Conservation (phyloP, 2,113 vertebrate genomes). For the Indicator maculatus region DNA sequence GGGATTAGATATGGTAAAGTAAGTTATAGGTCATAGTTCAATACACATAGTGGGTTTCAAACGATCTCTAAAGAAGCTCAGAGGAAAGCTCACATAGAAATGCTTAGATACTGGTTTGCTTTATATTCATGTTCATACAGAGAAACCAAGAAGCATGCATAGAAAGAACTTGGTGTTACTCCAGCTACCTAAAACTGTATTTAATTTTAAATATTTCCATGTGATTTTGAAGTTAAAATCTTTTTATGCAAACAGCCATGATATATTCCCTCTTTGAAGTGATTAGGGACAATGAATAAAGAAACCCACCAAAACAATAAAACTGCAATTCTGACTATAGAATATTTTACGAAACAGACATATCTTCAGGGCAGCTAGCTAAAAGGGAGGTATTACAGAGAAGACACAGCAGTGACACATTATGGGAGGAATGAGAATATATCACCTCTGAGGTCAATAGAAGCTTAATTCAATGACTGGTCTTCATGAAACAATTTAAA, state of each 20-base stretch:
- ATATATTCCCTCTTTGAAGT: constrained; percentile 12
- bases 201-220: constrained; percentile 54
- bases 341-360: background rate
- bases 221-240: constrained; percentile 7
- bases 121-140: background rate
- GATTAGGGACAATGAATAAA: background rate
- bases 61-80: constrained; percentile 4
- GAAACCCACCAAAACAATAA: background rate
- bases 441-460: background rate
- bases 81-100: background rate
- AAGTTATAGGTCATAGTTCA: constrained; percentile 15
- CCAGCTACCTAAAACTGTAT: constrained; percentile 21
- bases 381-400: background rate
- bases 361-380: background rate
- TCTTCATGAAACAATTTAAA: background rate
- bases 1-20: background rate
- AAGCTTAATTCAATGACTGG: background rate
- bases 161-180: constrained; percentile 45
- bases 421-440: background rate
- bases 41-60: background rate
- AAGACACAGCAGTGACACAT: background rate
- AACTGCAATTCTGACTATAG: background rate
- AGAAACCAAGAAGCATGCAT: constrained; percentile 22
- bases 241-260: background rate
- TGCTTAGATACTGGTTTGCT: background rate